phyloP scores from a whole-genome alignment of 2,113 vertebrate species.

The Thymallus thymallus region DNA sequence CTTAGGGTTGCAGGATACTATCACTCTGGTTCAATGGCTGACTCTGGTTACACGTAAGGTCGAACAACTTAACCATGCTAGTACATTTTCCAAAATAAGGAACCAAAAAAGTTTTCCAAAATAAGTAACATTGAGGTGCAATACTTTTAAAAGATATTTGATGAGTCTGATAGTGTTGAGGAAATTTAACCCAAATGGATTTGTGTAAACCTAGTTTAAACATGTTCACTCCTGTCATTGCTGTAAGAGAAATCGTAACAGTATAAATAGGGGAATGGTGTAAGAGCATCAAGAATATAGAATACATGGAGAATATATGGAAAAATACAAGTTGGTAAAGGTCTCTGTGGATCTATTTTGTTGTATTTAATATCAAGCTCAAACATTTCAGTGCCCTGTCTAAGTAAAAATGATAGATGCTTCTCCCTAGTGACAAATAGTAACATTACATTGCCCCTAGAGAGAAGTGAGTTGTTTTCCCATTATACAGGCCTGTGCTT shows the following conservation, averaged over 20 bases:
- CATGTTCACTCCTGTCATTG: not conserved
- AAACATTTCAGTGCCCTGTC: not conserved
- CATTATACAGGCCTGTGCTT: not conserved
- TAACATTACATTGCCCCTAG: not conserved
- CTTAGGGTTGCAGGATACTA: not conserved
- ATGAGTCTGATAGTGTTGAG: too few species aligned
- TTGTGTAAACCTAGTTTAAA: not conserved
- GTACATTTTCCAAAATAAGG: too few species aligned
- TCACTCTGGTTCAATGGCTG: not conserved
- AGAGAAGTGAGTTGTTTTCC: not conserved
- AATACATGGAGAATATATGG: not conserved
- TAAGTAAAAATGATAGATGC: not conserved
- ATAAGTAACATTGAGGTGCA: too few species aligned
- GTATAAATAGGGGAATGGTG: not conserved
- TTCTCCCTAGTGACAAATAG: slow-evolving; percentile 7
- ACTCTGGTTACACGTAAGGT: not conserved
- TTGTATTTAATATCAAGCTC: not conserved
- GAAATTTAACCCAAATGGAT: not conserved
- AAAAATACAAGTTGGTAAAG: not conserved
- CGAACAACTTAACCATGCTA: not conserved
- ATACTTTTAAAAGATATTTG: too few species aligned
- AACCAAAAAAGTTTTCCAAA: too few species aligned
- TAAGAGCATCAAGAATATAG: not conserved
- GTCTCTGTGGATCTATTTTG: not conserved
- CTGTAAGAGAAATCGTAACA: not conserved